Percentiles rank a stretch among this genome's conserved stretches.
Conservation (phyloP, 1,140 invertebrate species). For the Brachionus plicatilis region DNA sequence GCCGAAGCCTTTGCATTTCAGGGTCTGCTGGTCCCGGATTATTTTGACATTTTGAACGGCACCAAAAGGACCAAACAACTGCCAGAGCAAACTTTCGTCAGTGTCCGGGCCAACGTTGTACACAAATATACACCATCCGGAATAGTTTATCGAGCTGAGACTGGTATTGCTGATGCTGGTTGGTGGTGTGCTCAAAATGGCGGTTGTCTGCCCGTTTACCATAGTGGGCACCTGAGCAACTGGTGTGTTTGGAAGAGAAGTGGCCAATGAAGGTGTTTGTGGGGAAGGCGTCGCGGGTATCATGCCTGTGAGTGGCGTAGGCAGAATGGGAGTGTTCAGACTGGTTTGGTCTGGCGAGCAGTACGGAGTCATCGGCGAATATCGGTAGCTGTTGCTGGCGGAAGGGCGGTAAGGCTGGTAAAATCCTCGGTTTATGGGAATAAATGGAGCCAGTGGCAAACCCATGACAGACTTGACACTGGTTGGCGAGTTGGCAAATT, state of each 20-base stretch:
- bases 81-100: conserved; percentile 96
- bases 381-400: not conserved
- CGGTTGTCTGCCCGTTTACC: not conserved
- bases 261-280: not conserved
- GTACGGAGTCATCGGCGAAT: conserved; percentile 20
- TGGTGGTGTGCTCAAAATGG: not conserved
- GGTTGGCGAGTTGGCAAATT: conserved; percentile 84
- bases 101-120: conserved; percentile 97
- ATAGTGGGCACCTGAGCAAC: not conserved
- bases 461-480: conserved; percentile 40
- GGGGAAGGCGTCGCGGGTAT: not conserved
- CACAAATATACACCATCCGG: conserved; percentile 90
- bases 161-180: conserved; percentile 35
- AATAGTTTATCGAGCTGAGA: conserved; percentile 28
- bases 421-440: conserved; percentile 18
- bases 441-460: conserved; percentile 30
- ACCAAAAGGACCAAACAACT: conserved; percentile 95
- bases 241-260: conserved; percentile 11
- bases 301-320: not conserved
- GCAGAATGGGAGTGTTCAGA: not conserved
- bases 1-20: conserved; percentile 99
- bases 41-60: conserved; percentile 93
- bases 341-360: not conserved
- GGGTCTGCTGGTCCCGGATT: conserved; percentile 90
- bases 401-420: conserved; percentile 35